Evolutionary conservation across 1,140 invertebrate genomes (phyloP), one percentile per base, ranked within the genome.

Genomic region (Neoseiulus cucumeris): DNA sequence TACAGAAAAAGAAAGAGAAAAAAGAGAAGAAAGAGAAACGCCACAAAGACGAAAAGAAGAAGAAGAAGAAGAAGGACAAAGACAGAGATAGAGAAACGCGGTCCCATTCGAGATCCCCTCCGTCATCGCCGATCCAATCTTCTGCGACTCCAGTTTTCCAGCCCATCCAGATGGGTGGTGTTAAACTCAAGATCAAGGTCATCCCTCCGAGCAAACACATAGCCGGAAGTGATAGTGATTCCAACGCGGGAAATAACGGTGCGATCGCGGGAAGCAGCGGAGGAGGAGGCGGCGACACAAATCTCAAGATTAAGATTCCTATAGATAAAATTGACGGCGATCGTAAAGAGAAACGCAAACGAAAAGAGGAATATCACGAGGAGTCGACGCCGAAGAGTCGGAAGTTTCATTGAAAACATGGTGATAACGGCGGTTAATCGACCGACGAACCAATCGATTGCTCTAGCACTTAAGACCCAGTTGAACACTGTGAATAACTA

Each of bases 71-170:
- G 76, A 77, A 66, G 76, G 80, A 65, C 78, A 79, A 67, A 76
- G 69, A 72, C 33, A 70, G 68, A 68, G 68, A 74, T 51, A 72
- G 72, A 67, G 68, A 74, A 41, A 73, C 1, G 75, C 77, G 45
- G 78, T 83, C 7, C 84, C 82, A 70, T 82, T 85, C 14, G 85
- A 82, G 28, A 84, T 85, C 59, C 79, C 82, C 4, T 76, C 76
- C n/a, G 68, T 76, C 45, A 70, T 69, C 39, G 67, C 70, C 68
- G 74, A 66, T 68, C 45, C 65, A 47, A 44, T 64, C 51, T 28
- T 44, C 65, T 22, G 65, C 66, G 73, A 75, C 44, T 74, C 70
- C 55, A 65, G 69, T 44, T 67, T 70, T 64, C 69, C 73, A 33
- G 70, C 72, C 22, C 66, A 33, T 59, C 4, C 51, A 59, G 22